Percentiles rank a stretch among this genome's conserved stretches.
Evolutionary conservation across 2,888 invertebrate genomes (phyloP).

Genomic region (Tetranychus piercei): DNA sequence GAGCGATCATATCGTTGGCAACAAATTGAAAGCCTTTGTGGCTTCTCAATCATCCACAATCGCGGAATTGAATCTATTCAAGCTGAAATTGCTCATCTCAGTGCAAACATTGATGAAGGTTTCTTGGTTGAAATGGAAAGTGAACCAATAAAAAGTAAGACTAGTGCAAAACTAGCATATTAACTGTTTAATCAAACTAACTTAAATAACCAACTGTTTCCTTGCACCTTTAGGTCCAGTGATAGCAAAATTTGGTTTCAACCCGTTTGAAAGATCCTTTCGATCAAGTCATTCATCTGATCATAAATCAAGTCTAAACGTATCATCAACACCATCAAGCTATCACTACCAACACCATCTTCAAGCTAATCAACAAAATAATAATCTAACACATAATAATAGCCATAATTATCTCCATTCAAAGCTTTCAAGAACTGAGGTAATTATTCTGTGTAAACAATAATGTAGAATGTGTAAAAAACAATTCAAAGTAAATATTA

Average conservation of each 20-base stretch:
- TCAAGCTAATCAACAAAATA: not conserved
- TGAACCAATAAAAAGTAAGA: not conserved
- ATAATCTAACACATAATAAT: no score
- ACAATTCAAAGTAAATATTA: no score
- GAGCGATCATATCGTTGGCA: constrained; percentile 88
- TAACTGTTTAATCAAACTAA: no score
- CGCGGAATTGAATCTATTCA: not conserved
- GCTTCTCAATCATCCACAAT: constrained; percentile 56
- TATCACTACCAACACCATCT: not conserved
- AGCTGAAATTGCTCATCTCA: not conserved
- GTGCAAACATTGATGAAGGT: no score
- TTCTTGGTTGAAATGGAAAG: not conserved
- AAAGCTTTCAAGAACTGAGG: not conserved
- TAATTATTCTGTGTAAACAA: not conserved
- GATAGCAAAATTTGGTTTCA: not conserved
- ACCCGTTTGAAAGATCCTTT: not conserved
- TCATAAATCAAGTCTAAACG: not conserved
- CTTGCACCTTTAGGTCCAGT: not conserved
- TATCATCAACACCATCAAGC: not conserved
- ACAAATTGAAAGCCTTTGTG: constrained; percentile 69
- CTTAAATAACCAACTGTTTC: not conserved
- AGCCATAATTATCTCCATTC: not conserved
- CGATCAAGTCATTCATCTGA: not conserved
- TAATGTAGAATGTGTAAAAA: no score
- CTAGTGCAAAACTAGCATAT: no score